Evolutionary conservation across 2,797 vertebrate species (phyloP).

Genomic region (Austrolebias charrua): DNA sequence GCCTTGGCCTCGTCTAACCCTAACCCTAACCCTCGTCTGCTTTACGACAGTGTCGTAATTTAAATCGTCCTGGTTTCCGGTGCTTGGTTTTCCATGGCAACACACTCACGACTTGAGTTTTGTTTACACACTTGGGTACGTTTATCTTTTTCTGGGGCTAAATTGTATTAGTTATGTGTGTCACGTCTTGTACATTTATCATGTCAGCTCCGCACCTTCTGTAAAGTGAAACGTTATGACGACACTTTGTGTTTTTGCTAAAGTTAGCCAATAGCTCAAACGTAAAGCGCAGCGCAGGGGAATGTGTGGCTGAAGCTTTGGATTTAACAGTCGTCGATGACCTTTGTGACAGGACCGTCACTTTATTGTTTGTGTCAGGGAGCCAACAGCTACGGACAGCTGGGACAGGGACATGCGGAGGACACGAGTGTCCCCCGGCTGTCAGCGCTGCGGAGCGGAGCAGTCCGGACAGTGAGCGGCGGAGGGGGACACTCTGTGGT

Average conservation of each 20-base stretch:
- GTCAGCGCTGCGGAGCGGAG: conserved; percentile 47
- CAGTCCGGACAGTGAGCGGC: conserved; percentile 75
- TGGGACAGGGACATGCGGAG: conserved; percentile 86
- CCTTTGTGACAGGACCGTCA: background rate
- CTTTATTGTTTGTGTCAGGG: conserved; percentile 75
- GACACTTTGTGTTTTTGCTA: conserved; percentile 18
- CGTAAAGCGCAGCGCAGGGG: background rate
- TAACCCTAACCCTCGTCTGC: too few species aligned
- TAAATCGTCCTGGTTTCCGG: conserved; percentile 20
- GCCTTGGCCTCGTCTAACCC: too few species aligned
- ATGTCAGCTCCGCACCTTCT: background rate
- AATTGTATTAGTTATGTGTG: background rate
- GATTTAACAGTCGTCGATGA: background rate
- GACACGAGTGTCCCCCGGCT: conserved; percentile 80
- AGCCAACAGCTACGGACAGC: conserved; percentile 92
- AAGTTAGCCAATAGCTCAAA: conserved; percentile 23
- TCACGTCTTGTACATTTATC: background rate
- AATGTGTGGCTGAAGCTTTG: too few species aligned
- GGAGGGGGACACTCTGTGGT: conserved; percentile 89
- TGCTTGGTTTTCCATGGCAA: conserved; percentile 66
- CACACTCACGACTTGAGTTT: conserved; percentile 25
- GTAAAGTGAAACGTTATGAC: background rate
- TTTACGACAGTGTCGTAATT: conserved; percentile 69
- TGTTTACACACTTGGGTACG: conserved; percentile 78
- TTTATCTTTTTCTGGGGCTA: conserved; percentile 9